phyloP scores from a whole-genome alignment of 2,797 vertebrate species.

The Sebastes cheni region DNA sequence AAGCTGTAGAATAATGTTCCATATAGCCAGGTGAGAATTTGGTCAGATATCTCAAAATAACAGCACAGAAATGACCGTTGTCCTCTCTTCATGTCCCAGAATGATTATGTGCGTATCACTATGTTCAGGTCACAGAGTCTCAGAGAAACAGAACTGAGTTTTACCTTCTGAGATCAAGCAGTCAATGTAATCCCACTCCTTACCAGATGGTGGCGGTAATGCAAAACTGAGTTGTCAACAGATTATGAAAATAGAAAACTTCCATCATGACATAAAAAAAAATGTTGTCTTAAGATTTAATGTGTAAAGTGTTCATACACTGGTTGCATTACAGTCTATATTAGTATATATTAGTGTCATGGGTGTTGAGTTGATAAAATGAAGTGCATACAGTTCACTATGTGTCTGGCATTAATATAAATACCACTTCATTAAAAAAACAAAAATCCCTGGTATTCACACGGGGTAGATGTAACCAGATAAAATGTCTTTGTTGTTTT shows the following conservation, averaged over 20 bases:
- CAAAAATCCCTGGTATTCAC: constrained; percentile 24
- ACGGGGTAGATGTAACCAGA: not conserved
- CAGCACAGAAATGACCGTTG: not conserved
- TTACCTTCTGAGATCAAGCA: not conserved
- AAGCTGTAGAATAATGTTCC: not conserved
- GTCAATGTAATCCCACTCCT: not conserved
- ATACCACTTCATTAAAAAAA: not conserved
- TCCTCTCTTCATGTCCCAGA: not conserved
- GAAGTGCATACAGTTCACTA: not conserved
- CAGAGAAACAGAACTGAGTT: not conserved
- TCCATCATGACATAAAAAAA: not conserved
- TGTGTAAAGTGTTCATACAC: not conserved
- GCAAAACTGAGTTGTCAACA: not conserved
- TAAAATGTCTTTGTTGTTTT: constrained; percentile 32
- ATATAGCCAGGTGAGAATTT: not conserved
- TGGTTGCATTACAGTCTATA: not conserved
- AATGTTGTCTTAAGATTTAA: not conserved
- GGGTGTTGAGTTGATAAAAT: constrained; percentile 17
- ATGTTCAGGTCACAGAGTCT: not conserved
- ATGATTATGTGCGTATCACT: not conserved
- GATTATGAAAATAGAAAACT: not conserved
- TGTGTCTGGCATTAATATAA: not conserved
- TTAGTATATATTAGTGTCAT: not conserved
- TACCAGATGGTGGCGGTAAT: not conserved
- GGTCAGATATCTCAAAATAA: not conserved